Evolutionary conservation across 2,113 vertebrate genomes (phyloP).

Genomic region (Podarcis muralis): DNA sequence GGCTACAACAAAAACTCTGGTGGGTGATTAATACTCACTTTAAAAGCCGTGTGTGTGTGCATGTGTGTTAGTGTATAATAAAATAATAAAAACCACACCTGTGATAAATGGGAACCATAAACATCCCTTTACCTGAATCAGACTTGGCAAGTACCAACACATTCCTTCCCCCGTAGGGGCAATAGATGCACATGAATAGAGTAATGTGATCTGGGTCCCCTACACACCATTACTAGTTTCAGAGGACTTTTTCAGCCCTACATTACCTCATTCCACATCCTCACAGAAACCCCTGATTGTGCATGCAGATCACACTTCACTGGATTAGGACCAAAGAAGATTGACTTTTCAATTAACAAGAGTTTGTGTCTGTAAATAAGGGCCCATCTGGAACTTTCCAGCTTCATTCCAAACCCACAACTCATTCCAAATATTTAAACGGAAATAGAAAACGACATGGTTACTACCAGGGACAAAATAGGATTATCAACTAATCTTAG

Average conservation of each 20-base stretch:
- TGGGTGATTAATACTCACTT: too few species aligned
- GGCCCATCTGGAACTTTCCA: neutral
- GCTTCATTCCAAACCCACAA: neutral
- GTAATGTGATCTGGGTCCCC: neutral
- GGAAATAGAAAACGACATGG: neutral
- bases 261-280: too few species aligned
- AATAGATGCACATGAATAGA: too few species aligned
- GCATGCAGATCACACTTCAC: neutral
- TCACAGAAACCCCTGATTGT: neutral
- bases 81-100: too few species aligned
- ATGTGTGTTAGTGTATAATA: too few species aligned
- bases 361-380: neutral
- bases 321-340: neutral
- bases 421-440: neutral
- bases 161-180: too few species aligned
- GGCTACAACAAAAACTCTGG: too few species aligned
- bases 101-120: too few species aligned
- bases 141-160: neutral
- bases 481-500: neutral
- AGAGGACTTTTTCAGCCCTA: neutral
- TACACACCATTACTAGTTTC: neutral
- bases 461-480: neutral
- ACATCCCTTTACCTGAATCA: too few species aligned
- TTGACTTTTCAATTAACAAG: neutral
- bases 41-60: too few species aligned